Evolutionary conservation across 2,888 invertebrate genomes (phyloP).

Genomic region (Sarcophaga subvicina): DNA sequence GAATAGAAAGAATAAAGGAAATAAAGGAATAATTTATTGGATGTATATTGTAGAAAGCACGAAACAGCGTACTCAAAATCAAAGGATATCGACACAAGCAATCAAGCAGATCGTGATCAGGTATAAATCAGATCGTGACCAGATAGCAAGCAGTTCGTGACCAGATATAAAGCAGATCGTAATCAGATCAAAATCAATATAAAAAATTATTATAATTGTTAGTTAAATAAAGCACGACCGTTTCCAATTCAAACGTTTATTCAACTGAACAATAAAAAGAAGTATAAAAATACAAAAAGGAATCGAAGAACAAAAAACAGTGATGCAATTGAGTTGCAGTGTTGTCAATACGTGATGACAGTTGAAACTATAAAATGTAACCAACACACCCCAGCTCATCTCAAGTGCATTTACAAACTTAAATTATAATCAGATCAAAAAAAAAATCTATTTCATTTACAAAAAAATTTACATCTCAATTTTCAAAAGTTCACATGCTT

Average conservation of each 20-base stretch:
- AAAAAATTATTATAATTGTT: not conserved
- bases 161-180: no score
- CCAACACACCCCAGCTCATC: not conserved
- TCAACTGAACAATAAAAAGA: not conserved
- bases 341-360: not conserved
- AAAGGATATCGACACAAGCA: no score
- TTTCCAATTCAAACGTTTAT: not conserved
- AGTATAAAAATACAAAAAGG: not conserved
- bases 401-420: conserved; percentile 2
- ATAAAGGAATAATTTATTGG: no score
- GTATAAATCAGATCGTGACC: no score
- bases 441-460: no score
- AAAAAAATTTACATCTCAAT: conserved; percentile 5
- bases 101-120: no score
- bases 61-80: no score
- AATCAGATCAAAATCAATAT: no score
- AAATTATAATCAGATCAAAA: not conserved
- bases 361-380: not conserved
- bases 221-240: not conserved
- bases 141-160: no score
- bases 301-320: no score
- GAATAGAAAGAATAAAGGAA: no score
- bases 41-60: no score
- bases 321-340: not conserved
- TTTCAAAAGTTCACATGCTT: conserved; percentile 15